Evolutionary conservation across 2,797 vertebrate genomes (phyloP).

Genomic region (Schizopygopsis malacanthus): DNA sequence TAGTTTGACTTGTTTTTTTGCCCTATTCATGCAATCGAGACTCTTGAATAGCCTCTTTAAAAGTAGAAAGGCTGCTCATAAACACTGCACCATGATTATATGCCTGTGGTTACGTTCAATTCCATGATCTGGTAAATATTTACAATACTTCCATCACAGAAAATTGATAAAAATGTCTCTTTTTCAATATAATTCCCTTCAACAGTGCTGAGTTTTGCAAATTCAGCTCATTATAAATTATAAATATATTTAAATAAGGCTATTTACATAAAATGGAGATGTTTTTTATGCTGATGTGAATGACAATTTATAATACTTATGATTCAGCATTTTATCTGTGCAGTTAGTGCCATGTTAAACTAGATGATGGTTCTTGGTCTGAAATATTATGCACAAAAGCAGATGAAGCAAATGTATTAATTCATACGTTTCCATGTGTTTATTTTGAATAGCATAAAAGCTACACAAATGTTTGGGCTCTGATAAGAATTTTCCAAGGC

Average conservation of each 20-base stretch:
- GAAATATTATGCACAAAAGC: neutral
- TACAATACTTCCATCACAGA: neutral
- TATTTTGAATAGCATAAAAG: neutral
- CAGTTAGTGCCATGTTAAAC: neutral
- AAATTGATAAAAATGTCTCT: neutral
- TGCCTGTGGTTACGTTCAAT: neutral
- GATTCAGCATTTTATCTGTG: neutral
- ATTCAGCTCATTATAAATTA: neutral
- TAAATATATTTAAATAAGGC: slow-evolving; percentile 1
- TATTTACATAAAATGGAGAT: neutral
- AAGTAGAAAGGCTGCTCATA: neutral
- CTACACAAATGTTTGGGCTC: neutral
- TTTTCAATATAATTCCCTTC: neutral
- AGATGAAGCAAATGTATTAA: neutral
- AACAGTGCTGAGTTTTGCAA: neutral
- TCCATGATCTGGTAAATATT: neutral
- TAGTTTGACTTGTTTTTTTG: neutral
- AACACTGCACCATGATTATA: neutral
- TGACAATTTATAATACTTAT: neutral
- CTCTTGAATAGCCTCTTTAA: neutral
- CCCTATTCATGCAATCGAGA: neutral
- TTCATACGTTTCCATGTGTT: neutral
- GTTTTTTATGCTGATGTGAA: neutral
- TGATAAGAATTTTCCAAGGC: neutral
- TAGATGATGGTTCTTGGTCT: neutral